These are phyloP conservation scores for Crioceris asparagi DNA, from an alignment of 2,888 invertebrate species.

Conservation along the genomic window DNA sequence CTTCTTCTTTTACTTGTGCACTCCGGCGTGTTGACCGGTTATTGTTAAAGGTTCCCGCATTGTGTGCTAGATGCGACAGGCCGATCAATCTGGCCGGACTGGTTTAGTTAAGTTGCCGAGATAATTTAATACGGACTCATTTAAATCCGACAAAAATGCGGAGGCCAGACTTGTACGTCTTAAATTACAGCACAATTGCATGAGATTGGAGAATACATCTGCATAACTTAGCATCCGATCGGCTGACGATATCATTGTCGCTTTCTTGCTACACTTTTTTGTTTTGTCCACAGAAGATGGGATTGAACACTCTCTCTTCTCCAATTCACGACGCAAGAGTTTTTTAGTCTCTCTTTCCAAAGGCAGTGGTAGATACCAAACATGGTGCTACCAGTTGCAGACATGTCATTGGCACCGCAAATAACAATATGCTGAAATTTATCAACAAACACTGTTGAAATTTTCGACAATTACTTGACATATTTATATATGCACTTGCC, in stretches of 20 bases:
- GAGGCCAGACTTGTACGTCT: conserved; percentile 33
- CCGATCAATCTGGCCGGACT: conserved; percentile 32
- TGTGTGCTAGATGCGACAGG: conserved; percentile 23
- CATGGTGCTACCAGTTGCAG: too few relatives aligned
- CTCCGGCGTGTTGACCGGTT: conserved; percentile 22
- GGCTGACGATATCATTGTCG: conserved; percentile 35
- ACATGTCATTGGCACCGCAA: too few relatives aligned
- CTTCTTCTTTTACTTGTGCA: too few relatives aligned
- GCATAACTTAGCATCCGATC: conserved; percentile 35
- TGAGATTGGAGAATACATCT: conserved; percentile 39
- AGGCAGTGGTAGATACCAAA: too few relatives aligned
- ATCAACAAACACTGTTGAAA: too few relatives aligned
- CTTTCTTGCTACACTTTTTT: conserved; percentile 12
- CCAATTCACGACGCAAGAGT: too few relatives aligned
- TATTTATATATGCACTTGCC: too few relatives aligned
- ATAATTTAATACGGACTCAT: conserved; percentile 36
- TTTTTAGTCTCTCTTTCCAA: too few relatives aligned
- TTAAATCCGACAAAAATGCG: conserved; percentile 36
- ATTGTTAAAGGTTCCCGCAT: conserved; percentile 17
- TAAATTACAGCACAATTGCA: conserved; percentile 40
- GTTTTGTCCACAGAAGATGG: too few relatives aligned
- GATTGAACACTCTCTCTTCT: too few relatives aligned
- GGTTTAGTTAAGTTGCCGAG: conserved; percentile 30
- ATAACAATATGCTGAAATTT: too few relatives aligned
- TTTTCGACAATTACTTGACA: too few relatives aligned